Evolutionary conservation across 2,888 invertebrate species (phyloP).

Genomic region (Lithodes maja): DNA sequence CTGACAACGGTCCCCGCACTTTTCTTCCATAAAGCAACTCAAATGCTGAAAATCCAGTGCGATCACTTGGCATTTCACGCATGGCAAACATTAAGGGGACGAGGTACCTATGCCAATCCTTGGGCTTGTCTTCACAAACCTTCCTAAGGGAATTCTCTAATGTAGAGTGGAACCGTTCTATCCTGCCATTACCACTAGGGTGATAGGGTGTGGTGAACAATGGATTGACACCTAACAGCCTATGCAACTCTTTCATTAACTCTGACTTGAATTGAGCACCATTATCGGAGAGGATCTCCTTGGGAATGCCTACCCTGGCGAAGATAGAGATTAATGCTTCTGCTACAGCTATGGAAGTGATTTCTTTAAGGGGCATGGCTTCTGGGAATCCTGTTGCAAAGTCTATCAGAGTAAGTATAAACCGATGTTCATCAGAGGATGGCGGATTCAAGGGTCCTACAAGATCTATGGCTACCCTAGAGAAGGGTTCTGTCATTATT

Average conservation of each 20-base stretch:
- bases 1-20: slow-evolving; percentile 19
- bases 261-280: slow-evolving; percentile 20
- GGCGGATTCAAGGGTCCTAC: background rate
- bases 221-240: slow-evolving; percentile 8
- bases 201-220: slow-evolving; percentile 3
- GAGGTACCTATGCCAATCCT: slow-evolving; percentile 16
- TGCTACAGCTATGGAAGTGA: background rate
- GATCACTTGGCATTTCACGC: slow-evolving; percentile 30
- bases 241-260: slow-evolving; percentile 25
- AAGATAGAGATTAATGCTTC: slow-evolving; percentile 13
- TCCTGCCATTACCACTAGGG: background rate
- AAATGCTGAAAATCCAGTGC: slow-evolving; percentile 43
- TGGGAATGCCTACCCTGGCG: background rate
- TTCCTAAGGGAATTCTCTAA: background rate
- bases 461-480: background rate
- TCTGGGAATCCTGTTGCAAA: slow-evolving; percentile 13
- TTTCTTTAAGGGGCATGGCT: slow-evolving; percentile 7
- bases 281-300: slow-evolving; percentile 23
- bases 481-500: background rate
- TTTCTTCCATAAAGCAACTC: slow-evolving; percentile 21
- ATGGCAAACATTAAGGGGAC: slow-evolving; percentile 10
- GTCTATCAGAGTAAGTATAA: slow-evolving; percentile 36
- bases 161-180: background rate
- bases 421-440: background rate
- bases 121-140: background rate